Base-by-base conservation (phyloP, 2,888 invertebrate genomes). In the Thera obeliscata region DNA sequence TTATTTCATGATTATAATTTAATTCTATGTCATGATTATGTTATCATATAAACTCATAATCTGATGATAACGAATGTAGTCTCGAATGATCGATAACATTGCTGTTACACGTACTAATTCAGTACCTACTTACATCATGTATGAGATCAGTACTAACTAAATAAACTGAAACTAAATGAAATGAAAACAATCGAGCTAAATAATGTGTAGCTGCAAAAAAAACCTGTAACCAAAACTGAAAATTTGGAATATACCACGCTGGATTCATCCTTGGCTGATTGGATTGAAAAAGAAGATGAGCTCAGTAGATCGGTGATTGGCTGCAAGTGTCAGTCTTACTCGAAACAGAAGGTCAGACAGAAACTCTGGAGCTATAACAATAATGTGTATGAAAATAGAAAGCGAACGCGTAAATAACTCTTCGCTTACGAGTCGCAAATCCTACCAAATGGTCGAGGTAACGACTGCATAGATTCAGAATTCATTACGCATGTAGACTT, bases 371-470 rank as follows among this genome's bases (percentile, higher is more conserved):
- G 70, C 60, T 69, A 68, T 72, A 76, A 78, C 75, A 79, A 81
- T 78, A 79, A 79, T 73, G 77, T 74, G 72, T 70, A 74, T 78
- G 67, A 69, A 76, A 81, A 80, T 78, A 78, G 73, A 69, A 61
- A 74, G 60, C 41, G 9, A 60, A 64, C 72, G 55, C 81, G 78
- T 76, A 80, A 79, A 81, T 81, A 81, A 67, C 58, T 52, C 58
- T 57, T 41, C 73, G 78, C 78, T 82, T 79, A 79, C 71, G 78
- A 79, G 65, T 66, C 69, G 62, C 48, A 70, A 75, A 78, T 76
- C 67, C 72, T 74, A 67, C 67, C 61, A 68, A 72, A 73, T 72
- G 46, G 66, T 75, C 66, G 54, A 55, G 58, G 67, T 56, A 56
- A 60, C 66, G 52, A 65, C 61, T 57, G 56, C 54, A 33, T 56